phyloP scores from a whole-genome alignment of 2,113 vertebrate genomes.

The Spermophilus dauricus region DNA sequence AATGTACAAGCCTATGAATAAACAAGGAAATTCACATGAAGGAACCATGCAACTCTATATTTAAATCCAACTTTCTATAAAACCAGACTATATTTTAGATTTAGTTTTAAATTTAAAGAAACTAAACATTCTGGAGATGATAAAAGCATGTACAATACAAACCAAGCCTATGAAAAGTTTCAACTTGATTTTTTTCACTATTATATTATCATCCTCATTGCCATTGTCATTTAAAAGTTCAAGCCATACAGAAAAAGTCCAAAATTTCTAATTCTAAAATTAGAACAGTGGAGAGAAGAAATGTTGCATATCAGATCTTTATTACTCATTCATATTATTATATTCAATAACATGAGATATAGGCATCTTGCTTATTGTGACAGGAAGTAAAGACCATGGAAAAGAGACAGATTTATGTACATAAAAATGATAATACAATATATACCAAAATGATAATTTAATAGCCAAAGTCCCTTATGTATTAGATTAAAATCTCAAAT shows the following conservation, averaged over 20 bases:
- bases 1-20: background rate
- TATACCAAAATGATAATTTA: slow-evolving; percentile 20
- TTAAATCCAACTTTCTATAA: background rate
- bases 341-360: background rate
- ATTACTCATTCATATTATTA: no score
- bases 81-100: slow-evolving; percentile 35
- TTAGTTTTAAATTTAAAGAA: slow-evolving; percentile 38
- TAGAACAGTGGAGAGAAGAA: background rate
- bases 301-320: background rate
- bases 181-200: background rate
- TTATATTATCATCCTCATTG: background rate
- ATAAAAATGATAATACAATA: background rate
- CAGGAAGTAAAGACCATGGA: background rate
- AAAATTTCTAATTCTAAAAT: background rate
- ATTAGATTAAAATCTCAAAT: background rate
- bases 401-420: background rate
- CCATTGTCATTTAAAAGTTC: slow-evolving; percentile 29
- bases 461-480: background rate
- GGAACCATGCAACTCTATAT: background rate
- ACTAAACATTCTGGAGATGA: background rate
- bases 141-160: background rate
- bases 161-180: background rate
- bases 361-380: background rate
- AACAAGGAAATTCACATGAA: background rate
- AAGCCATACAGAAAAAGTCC: background rate